Evolutionary conservation across 1,140 invertebrate genomes (phyloP).

Genomic region (Drosophila leontia): DNA sequence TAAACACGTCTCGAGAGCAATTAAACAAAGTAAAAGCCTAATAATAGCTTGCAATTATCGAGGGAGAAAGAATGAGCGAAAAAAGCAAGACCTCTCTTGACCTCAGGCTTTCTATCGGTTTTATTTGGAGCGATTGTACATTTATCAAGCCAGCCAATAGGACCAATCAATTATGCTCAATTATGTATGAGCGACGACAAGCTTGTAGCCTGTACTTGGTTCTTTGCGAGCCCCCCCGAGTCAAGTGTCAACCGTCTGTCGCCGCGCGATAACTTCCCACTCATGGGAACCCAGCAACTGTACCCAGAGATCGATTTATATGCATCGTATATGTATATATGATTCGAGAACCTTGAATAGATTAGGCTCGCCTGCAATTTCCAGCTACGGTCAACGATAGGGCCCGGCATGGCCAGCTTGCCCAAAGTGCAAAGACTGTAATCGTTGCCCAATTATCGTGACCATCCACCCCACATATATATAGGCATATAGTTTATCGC

Average conservation of each 20-base stretch:
- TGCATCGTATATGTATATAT: slow-evolving; percentile 25
- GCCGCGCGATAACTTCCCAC: slow-evolving; percentile 59
- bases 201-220: slow-evolving; percentile 9
- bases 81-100: slow-evolving; percentile 7
- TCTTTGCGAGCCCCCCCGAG: slow-evolving; percentile 22
- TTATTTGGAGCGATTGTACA: slow-evolving; percentile 23
- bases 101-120: background rate
- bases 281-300: slow-evolving; percentile 58
- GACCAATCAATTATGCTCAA: slow-evolving; percentile 78
- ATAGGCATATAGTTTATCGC: slow-evolving; percentile 57
- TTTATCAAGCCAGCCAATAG: slow-evolving; percentile 35
- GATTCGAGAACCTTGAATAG: slow-evolving; percentile 49
- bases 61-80: background rate
- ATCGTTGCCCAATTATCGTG: slow-evolving; percentile 53
- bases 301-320: slow-evolving; percentile 34
- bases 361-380: slow-evolving; percentile 52
- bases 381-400: slow-evolving; percentile 43
- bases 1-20: slow-evolving; percentile 1
- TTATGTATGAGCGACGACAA: slow-evolving; percentile 55
- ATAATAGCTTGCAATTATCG: slow-evolving; percentile 1
- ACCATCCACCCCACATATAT: slow-evolving; percentile 1
- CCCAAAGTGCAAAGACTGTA: slow-evolving; percentile 69
- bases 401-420: slow-evolving; percentile 12
- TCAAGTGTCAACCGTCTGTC: slow-evolving; percentile 65
- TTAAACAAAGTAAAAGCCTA: slow-evolving; percentile 3